A percentile compares a stretch with the other conserved stretches of the same genome.
Conservation (phyloP, 35 echinoderm and acorn worm species). For the Ophioderma brevispina region DNA sequence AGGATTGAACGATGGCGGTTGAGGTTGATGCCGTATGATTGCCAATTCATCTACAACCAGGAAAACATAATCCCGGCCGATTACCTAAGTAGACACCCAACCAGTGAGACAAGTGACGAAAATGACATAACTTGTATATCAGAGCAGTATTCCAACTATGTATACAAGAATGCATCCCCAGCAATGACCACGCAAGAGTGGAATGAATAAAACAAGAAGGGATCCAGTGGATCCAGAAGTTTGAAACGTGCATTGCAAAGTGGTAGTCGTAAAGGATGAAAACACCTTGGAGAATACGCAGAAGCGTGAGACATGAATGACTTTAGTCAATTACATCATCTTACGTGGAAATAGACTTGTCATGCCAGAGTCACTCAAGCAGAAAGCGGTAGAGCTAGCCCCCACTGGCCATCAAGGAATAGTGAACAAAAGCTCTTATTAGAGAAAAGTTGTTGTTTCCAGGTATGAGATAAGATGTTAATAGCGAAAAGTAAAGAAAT, state of each 20-base stretch:
- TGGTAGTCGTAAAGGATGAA: too few species aligned
- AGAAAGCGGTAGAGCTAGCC: neutral
- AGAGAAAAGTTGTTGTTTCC: constrained; percentile 50
- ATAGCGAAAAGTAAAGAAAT: constrained; percentile 44
- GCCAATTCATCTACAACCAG: neutral
- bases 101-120: too few species aligned
- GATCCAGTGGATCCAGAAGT: too few species aligned
- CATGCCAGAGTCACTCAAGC: neutral
- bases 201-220: too few species aligned
- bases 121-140: neutral
- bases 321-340: too few species aligned
- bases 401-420: constrained; percentile 15
- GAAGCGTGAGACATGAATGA: too few species aligned
- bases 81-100: constrained; percentile 40
- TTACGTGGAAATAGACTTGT: neutral
- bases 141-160: constrained; percentile 30
- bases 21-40: constrained; percentile 29
- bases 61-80: constrained; percentile 35
- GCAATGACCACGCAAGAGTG: neutral
- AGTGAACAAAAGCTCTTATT: constrained; percentile 21
- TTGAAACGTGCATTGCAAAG: too few species aligned
- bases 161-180: constrained; percentile 15
- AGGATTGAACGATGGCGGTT: constrained; percentile 59
- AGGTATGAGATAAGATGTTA: constrained; percentile 30
- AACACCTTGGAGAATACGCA: too few species aligned